Evolutionary conservation across 2,797 vertebrate genomes (phyloP).

Genomic region (Alca torda): DNA sequence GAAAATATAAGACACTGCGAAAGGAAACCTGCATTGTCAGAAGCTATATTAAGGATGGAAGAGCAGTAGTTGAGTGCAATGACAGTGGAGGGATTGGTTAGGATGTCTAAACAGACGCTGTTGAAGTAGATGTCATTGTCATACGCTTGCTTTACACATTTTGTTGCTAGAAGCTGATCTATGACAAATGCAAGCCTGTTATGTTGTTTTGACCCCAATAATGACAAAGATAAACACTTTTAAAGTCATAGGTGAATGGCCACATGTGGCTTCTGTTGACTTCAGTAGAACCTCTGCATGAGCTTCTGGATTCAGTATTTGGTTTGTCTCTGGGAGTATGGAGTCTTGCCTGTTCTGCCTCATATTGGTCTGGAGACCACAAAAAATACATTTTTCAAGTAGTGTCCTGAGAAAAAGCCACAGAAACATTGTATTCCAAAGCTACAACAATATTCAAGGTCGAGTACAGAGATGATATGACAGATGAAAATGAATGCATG

Average conservation of each 20-base stretch:
- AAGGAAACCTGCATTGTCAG: constrained; percentile 5
- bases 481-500: background rate
- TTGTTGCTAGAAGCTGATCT: constrained; percentile 16
- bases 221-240: constrained; percentile 14
- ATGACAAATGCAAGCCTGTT: constrained; percentile 29
- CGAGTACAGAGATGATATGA: background rate
- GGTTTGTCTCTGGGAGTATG: background rate
- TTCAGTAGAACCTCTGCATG: background rate
- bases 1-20: background rate
- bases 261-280: constrained; percentile 29
- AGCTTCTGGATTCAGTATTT: background rate
- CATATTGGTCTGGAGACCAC: background rate
- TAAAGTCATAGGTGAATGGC: constrained; percentile 21
- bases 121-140: constrained; percentile 4
- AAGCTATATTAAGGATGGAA: background rate
- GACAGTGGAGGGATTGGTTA: background rate
- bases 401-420: background rate
- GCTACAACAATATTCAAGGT: constrained; percentile 4
- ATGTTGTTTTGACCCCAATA: background rate
- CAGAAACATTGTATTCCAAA: background rate
- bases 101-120: constrained; percentile 19
- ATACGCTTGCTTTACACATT: background rate
- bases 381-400: background rate
- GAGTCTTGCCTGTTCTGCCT: background rate
- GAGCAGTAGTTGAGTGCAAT: constrained; percentile 11